phyloP scores from a whole-genome alignment of 2,888 invertebrate genomes.

The Acronicta leporina region DNA sequence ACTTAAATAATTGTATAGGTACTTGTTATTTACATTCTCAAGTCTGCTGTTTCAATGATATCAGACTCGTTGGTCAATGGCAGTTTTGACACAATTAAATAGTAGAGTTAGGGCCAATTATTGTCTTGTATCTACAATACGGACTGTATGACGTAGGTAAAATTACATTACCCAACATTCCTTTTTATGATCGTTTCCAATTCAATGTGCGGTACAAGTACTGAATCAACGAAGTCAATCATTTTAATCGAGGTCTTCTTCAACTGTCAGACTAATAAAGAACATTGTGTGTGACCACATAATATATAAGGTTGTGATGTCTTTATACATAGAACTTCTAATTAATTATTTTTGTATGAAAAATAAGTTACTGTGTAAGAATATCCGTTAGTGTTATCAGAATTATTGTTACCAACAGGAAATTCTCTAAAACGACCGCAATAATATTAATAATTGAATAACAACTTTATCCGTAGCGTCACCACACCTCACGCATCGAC shows the following conservation, averaged over 20 bases:
- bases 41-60: too few species aligned
- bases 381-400: constrained; percentile 35
- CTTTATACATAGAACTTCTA: not conserved
- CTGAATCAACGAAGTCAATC: constrained; percentile 8
- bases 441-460: constrained; percentile 6
- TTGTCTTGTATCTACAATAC: too few species aligned
- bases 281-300: not conserved
- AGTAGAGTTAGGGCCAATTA: too few species aligned
- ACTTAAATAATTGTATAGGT: too few species aligned
- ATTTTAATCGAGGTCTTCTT: constrained; percentile 13
- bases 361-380: not conserved
- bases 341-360: not conserved
- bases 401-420: constrained; percentile 28
- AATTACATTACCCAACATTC: not conserved
- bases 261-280: not conserved
- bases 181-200: constrained; percentile 4
- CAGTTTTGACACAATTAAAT: too few species aligned
- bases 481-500: not conserved
- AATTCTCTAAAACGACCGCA: constrained; percentile 19
- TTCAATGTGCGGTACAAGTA: constrained; percentile 11
- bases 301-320: not conserved
- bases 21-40: too few species aligned
- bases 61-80: too few species aligned
- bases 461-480: constrained; percentile 9
- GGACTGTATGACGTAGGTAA: not conserved